Evolutionary conservation across 2,888 invertebrate genomes (phyloP).

Genomic region (Trypoxylon attenuatum): DNA sequence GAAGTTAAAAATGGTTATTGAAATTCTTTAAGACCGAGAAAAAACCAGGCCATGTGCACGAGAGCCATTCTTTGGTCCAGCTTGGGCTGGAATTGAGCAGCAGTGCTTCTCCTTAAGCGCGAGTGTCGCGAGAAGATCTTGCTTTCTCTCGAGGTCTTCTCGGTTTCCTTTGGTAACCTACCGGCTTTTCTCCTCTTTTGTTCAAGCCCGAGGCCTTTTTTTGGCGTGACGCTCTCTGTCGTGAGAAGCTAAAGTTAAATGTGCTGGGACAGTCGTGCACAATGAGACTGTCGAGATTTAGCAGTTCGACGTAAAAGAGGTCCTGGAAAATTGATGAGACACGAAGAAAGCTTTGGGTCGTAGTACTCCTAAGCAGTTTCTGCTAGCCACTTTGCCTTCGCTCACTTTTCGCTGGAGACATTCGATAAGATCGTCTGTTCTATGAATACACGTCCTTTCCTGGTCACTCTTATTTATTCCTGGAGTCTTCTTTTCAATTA

Average conservation of each 20-base stretch:
- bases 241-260: constrained; percentile 31
- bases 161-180: constrained; percentile 21
- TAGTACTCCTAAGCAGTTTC: too few relatives aligned
- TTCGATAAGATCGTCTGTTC: too few relatives aligned
- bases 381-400: too few relatives aligned
- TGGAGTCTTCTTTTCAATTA: too few relatives aligned
- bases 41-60: constrained; percentile 17
- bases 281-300: constrained; percentile 33
- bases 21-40: constrained; percentile 59
- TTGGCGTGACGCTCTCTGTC: constrained; percentile 4
- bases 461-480: too few relatives aligned
- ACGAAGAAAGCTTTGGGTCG: too few relatives aligned
- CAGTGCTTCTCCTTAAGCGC: constrained; percentile 50
- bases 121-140: constrained; percentile 63
- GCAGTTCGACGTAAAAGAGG: constrained; percentile 20
- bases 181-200: constrained; percentile 21
- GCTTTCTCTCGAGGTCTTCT: constrained; percentile 27
- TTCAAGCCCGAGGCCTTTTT: constrained; percentile 8
- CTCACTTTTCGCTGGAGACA: too few relatives aligned
- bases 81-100: constrained; percentile 44
- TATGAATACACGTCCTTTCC: too few relatives aligned
- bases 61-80: constrained; percentile 52
- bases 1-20: constrained; percentile 65
- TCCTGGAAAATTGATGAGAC: constrained; percentile 37
- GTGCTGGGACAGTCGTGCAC: constrained; percentile 36